These are phyloP conservation scores for Camelus dromedarius DNA, from an alignment of 2,113 vertebrate genomes.

Conservation along the genomic window DNA sequence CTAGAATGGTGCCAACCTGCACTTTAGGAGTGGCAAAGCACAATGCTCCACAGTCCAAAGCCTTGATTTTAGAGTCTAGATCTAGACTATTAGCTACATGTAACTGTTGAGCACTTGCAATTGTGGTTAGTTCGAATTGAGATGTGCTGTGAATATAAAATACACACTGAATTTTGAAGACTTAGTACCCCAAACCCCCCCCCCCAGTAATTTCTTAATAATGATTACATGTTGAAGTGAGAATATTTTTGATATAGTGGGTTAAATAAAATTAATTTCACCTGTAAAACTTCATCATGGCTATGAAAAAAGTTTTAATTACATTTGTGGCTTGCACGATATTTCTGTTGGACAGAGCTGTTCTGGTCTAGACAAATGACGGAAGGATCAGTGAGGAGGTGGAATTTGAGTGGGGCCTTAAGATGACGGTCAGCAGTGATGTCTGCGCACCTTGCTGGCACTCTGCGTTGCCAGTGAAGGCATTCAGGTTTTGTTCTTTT, in stretches of 20 bases:
- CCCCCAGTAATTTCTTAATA: neutral
- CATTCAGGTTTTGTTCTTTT: neutral
- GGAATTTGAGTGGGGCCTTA: neutral
- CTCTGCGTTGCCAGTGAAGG: neutral
- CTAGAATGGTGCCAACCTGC: neutral
- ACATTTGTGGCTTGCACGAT: neutral
- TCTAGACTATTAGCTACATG: neutral
- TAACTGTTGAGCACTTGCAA: neutral
- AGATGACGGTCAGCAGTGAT: neutral
- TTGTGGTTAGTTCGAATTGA: neutral
- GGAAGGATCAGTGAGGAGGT: neutral
- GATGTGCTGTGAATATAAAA: neutral
- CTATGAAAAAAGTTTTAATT: neutral
- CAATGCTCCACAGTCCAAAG: neutral
- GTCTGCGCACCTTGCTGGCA: neutral
- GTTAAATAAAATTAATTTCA: conserved; percentile 29
- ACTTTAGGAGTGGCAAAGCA: neutral
- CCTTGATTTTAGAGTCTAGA: conserved; percentile 30
- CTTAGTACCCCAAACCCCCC: neutral
- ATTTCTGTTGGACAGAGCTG: neutral
- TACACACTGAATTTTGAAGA: conserved; percentile 1
- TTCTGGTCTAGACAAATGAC: neutral
- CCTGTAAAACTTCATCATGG: neutral
- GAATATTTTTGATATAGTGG: neutral
- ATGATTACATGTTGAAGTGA: neutral